Base-by-base conservation (phyloP, 2,888 invertebrate genomes). In the Caradrina kadenii region DNA sequence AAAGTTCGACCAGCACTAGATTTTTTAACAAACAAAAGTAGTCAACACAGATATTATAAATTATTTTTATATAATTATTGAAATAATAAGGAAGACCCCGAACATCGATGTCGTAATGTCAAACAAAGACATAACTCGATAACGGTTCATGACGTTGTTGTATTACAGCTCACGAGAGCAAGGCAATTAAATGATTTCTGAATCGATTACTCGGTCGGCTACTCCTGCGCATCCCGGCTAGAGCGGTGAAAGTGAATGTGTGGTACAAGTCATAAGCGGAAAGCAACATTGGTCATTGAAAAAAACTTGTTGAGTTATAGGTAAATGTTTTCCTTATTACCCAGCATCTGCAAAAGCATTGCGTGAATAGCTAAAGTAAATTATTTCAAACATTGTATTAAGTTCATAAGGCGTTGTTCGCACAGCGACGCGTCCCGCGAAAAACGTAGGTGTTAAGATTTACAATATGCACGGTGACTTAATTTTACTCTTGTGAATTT, bases 151-250 rank as follows among this genome's bases (percentile, higher is more conserved):
- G 63, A 73, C 74, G 19, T 58, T 74, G 60, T 72, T 55, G 26
- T 71, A 69, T 80, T 76, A 79, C 77, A 45, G 60, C 68, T 35
- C 35, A 78, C 56, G 81, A 83, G 80, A 84, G 75, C 49, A 66
- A 63, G 65, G 80, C 85, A 86, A 90, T 90, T 88, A 89, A 86
- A 86, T 85, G 85, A 87, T 88, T 86, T 87, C 89, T 90, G 90
- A 88, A 89, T 90, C 89, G 88, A 92, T 91, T 92, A 87, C 86
- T 87, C 89, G 89, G 86, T 89, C 81, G 89, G 85, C 80, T 84
- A 89, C 88, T 90, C 87, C 89, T 79, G 91, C 89, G 88, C 91
- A 92, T 92, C 93, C 88, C 90, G 83, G 72, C 83, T 79, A 82
- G 78, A 70, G 63, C 81, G 78, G 92, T 91, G 92, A 92, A 92